A percentile compares a stretch with the other conserved stretches of the same genome.
These are phyloP conservation scores for Lepeophtheirus salmonis DNA, from an alignment of 1,140 invertebrate genomes.

Conservation along the genomic window DNA sequence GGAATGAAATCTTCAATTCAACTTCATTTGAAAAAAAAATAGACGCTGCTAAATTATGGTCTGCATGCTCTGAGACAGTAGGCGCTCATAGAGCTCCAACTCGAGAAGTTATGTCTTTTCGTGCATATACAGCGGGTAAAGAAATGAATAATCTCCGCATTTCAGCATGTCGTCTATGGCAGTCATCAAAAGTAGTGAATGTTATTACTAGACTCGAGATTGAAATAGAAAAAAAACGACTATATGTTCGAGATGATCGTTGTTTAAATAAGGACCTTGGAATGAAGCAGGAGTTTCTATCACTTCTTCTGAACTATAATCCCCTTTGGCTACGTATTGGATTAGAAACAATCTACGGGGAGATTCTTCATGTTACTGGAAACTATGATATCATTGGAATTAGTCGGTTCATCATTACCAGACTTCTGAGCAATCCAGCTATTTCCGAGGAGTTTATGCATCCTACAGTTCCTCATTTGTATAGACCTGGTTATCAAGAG, in stretches of 20 bases:
- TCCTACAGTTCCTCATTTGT: conserved; percentile 32
- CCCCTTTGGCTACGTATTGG: conserved; percentile 73
- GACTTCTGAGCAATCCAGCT: conserved; percentile 30
- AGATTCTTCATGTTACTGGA: conserved; percentile 47
- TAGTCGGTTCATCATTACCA: conserved; percentile 44
- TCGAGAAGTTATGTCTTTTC: conserved; percentile 31
- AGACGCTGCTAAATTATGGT: conserved; percentile 14
- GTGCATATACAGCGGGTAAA: conserved; percentile 28
- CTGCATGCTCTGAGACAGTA: conserved; percentile 3
- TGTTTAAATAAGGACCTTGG: conserved; percentile 28
- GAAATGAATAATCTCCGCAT: conserved; percentile 29
- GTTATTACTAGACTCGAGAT: conserved; percentile 29
- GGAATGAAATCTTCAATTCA: conserved; percentile 32
- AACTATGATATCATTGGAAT: conserved; percentile 59
- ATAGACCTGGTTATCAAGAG: conserved; percentile 33
- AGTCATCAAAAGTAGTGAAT: conserved; percentile 26
- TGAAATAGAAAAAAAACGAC: conserved; percentile 29
- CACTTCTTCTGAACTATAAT: conserved; percentile 63
- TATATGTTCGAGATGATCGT: conserved; percentile 30
- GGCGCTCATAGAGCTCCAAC: conserved; percentile 26
- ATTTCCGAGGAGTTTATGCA: conserved; percentile 29
- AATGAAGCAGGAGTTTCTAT: conserved; percentile 54
- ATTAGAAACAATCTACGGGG: conserved; percentile 61
- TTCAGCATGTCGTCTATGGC: conserved; percentile 29
- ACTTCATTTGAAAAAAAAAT: conserved; percentile 6